These are phyloP conservation scores for Parapsyche elsis DNA, from an alignment of 1,140 invertebrate genomes.

Conservation along the genomic window DNA sequence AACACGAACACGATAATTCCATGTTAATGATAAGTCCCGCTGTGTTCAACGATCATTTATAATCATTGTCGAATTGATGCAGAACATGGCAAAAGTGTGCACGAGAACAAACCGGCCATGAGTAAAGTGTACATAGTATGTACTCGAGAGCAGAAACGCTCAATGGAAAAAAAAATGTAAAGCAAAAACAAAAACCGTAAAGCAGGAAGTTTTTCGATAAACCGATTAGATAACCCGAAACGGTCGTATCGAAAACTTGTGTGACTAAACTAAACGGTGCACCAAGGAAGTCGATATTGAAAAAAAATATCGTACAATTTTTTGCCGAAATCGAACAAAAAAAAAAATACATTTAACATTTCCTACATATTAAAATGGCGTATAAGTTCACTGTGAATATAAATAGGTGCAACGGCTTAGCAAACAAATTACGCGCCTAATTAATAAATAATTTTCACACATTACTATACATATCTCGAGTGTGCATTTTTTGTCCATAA, in stretches of 20 bases:
- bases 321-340: background rate
- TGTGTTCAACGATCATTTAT: slow-evolving; percentile 20
- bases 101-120: slow-evolving; percentile 12
- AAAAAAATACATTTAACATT: background rate
- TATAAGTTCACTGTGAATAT: too few species aligned
- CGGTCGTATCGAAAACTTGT: slow-evolving; percentile 13
- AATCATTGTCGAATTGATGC: slow-evolving; percentile 7
- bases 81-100: slow-evolving; percentile 1
- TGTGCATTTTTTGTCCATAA: too few species aligned
- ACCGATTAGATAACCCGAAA: slow-evolving; percentile 30
- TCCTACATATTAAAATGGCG: background rate
- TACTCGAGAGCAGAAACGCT: too few species aligned
- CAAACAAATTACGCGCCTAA: too few species aligned
- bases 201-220: slow-evolving; percentile 29
- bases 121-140: background rate
- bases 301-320: slow-evolving; percentile 6
- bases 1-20: background rate
- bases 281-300: slow-evolving; percentile 18
- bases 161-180: background rate
- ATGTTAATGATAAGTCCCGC: slow-evolving; percentile 27
- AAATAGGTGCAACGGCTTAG: too few species aligned
- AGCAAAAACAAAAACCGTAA: background rate
- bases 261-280: background rate
- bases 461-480: too few species aligned
- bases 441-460: too few species aligned